Base-by-base conservation (phyloP, 1,140 invertebrate species). In the Venustaconcha ellipsiformis region DNA sequence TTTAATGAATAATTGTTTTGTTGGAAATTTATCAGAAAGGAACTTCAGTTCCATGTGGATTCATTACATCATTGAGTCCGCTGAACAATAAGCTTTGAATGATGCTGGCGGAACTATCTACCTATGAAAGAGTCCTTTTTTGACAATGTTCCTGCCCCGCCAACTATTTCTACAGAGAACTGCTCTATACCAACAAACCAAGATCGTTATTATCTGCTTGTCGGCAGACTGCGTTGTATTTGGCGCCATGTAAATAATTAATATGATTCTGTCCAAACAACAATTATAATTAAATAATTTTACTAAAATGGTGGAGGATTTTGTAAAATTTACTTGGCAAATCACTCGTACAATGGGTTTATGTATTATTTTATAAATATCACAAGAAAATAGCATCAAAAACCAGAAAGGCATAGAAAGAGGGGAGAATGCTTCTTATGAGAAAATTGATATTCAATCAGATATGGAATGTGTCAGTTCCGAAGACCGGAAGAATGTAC, bases 1-100 rank as follows among this genome's bases (percentile, higher is more conserved):
- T 75, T 75, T 30, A 5, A 57, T 20, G 56, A 69, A 14, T 67
- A 67, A 48, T n/a, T 48, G 1, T 74, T 30, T 74, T 62, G 64
- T 23, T 23, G 74, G 55, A 48, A 63, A 72, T 55, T 66, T 78
- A 14, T 20, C 70, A 68, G 17, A 20, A 37, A 66, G 76, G 37
- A 69, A n/a, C 37, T 78, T 78, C 14, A 78, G 65, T 55, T 57
- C 55, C 48, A 71, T 78, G 13, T 78, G 70, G 66, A 56, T 73
- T 23, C 70, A 78, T 20, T 78, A 69, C 62, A 74, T 56, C 17
- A 18, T 73, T n/a, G 65, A 78, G 66, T 60, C 64, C 12, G 73
- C 76, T 11, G 18, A 78, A 66, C 72, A 74, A 55, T 74, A 78
- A 67, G 37, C 58, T n/a, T 56, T 78, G 55, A 78, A 65, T 48